Percentiles rank a stretch among this genome's conserved stretches.
These are phyloP conservation scores for Hybognathus amarus DNA, from an alignment of 2,797 vertebrate genomes.

Conservation along the genomic window DNA sequence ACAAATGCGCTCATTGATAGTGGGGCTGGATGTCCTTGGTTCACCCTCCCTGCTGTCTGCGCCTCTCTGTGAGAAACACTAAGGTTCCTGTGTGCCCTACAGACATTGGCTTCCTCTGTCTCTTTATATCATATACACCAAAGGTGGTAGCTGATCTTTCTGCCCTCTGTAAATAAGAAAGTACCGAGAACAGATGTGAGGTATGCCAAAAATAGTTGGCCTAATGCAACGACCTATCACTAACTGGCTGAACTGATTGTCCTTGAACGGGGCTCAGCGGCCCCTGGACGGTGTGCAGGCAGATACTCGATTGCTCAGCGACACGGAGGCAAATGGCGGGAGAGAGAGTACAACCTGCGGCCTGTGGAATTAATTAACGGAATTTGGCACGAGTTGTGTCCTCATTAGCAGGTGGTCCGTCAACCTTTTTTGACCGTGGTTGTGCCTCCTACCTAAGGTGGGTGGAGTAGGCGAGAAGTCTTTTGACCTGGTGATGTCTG, in stretches of 20 bases:
- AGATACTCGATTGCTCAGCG: slow-evolving; percentile 63
- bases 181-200: slow-evolving; percentile 64
- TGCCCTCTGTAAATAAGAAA: slow-evolving; percentile 43
- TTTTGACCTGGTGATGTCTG: neutral
- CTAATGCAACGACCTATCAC: slow-evolving; percentile 66
- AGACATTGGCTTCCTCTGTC: slow-evolving; percentile 72
- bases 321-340: slow-evolving; percentile 67
- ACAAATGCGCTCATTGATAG: slow-evolving; percentile 77
- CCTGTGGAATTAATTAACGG: slow-evolving; percentile 71
- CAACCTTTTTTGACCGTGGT: slow-evolving; percentile 66
- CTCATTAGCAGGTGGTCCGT: slow-evolving; percentile 60
- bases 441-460: slow-evolving; percentile 51
- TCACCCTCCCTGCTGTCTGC: slow-evolving; percentile 50
- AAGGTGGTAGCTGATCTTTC: slow-evolving; percentile 68
- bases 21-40: slow-evolving; percentile 69
- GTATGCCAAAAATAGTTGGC: slow-evolving; percentile 72
- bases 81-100: slow-evolving; percentile 63
- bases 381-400: slow-evolving; percentile 72
- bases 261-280: slow-evolving; percentile 65
- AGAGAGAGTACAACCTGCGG: slow-evolving; percentile 16
- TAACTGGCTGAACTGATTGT: slow-evolving; percentile 68
- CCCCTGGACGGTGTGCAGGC: slow-evolving; percentile 61
- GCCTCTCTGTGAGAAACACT: slow-evolving; percentile 64
- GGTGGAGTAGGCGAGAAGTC: slow-evolving; percentile 40
- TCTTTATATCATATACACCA: slow-evolving; percentile 63